Conservation (phyloP, 2,797 vertebrate genomes). For the Antennarius maculatus region DNA sequence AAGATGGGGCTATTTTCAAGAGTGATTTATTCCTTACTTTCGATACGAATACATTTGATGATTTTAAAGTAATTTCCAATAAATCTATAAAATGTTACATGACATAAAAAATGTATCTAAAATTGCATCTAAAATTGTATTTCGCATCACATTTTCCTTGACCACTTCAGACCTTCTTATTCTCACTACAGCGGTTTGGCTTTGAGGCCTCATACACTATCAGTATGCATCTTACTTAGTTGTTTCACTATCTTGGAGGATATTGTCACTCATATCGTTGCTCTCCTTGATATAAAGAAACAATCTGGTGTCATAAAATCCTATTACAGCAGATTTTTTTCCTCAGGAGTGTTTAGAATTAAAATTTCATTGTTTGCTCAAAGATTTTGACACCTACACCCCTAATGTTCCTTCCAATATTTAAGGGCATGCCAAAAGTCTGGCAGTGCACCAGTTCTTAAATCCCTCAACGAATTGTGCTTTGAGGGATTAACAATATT, state of each 20-base stretch:
- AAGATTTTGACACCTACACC: conserved; percentile 69
- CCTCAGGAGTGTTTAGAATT: conserved; percentile 73
- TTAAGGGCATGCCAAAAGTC: conserved; percentile 71
- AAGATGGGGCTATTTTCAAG: conserved; percentile 27
- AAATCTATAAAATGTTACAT: conserved; percentile 18
- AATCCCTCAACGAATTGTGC: conserved; percentile 69
- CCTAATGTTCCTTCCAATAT: conserved; percentile 72
- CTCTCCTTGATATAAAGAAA: conserved; percentile 75
- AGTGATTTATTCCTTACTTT: conserved; percentile 24
- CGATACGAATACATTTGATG: conserved; percentile 4
- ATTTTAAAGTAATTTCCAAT: conserved; percentile 27
- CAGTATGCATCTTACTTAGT: conserved; percentile 77
- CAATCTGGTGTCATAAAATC: conserved; percentile 79
- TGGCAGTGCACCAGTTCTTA: conserved; percentile 68
- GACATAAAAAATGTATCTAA: conserved; percentile 2
- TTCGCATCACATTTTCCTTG: conserved; percentile 13
- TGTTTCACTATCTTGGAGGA: conserved; percentile 70
- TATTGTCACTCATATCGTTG: conserved; percentile 78
- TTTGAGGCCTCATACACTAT: conserved; percentile 59
- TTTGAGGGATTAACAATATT: conserved; percentile 76
- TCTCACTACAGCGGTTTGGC: conserved; percentile 37
- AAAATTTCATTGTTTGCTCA: conserved; percentile 77
- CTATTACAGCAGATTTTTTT: conserved; percentile 74
- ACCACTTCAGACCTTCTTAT: conserved; percentile 43
- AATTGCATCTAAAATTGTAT: conserved; percentile 19